These are phyloP conservation scores for Globia sparganii DNA, from an alignment of 2,888 invertebrate species.

Conservation along the genomic window DNA sequence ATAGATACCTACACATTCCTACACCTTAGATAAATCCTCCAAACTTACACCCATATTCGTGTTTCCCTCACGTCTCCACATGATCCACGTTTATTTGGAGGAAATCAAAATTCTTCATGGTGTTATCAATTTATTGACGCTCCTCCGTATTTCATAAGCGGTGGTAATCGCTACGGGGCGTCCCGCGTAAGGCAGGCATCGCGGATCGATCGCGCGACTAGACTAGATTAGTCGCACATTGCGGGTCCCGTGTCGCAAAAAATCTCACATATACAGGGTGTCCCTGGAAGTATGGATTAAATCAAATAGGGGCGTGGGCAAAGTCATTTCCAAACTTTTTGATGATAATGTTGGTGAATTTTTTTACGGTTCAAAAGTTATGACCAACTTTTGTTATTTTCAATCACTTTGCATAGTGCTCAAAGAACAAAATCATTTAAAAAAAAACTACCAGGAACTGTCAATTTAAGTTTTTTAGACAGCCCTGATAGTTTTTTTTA, in stretches of 20 bases:
- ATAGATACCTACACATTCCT: neutral
- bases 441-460: no score
- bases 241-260: constrained; percentile 48
- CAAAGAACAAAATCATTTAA: no score
- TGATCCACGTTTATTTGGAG: constrained; percentile 24
- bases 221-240: constrained; percentile 47
- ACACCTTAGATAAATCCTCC: constrained; percentile 23
- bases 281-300: no score
- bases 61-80: constrained; percentile 35
- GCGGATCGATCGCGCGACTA: constrained; percentile 55
- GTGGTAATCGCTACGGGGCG: constrained; percentile 8
- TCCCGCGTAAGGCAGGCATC: neutral
- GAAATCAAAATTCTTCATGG: constrained; percentile 27
- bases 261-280: constrained; percentile 67
- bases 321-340: no score
- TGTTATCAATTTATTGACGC: constrained; percentile 23
- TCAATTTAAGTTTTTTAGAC: no score
- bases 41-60: constrained; percentile 18
- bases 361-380: no score
- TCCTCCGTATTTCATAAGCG: neutral
- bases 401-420: no score
- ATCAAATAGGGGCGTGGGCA: no score
- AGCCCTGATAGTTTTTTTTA: no score
- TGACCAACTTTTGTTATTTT: no score
- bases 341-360: no score